Evolutionary conservation across 2,888 invertebrate genomes (phyloP).

Genomic region (Eupelmus urozonus): DNA sequence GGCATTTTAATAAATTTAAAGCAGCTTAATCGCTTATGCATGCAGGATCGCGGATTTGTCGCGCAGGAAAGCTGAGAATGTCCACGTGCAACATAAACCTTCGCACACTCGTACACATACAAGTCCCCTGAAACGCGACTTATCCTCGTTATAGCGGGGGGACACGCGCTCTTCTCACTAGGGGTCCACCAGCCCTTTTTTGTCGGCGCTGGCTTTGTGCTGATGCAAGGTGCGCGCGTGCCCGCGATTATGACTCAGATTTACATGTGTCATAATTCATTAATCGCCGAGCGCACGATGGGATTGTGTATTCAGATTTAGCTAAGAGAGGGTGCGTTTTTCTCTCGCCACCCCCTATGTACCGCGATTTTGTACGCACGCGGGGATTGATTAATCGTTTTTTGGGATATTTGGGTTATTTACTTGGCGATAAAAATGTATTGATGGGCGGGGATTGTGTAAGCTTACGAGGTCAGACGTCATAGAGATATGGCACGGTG

Average conservation of each 20-base stretch:
- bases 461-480: conserved; percentile 6
- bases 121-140: conserved; percentile 46
- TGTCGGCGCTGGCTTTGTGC: conserved; percentile 11
- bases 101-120: conserved; percentile 8
- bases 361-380: background rate
- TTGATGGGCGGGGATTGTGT: conserved; percentile 35
- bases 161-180: conserved; percentile 30
- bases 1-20: conserved; percentile 76
- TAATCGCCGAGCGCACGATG: conserved; percentile 46
- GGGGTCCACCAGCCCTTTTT: conserved; percentile 31
- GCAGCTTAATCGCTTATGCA: conserved; percentile 76
- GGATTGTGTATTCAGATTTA: conserved; percentile 55
- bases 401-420: conserved; percentile 1
- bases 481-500: background rate
- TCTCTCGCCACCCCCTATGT: background rate
- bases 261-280: conserved; percentile 62
- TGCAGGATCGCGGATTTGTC: conserved; percentile 77
- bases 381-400: conserved; percentile 38
- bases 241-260: conserved; percentile 46
- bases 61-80: conserved; percentile 77
- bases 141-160: conserved; percentile 51
- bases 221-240: conserved; percentile 68
- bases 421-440: conserved; percentile 27
- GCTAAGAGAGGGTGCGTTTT: background rate
- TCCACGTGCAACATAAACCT: conserved; percentile 71